Evolutionary conservation across 2,888 invertebrate species (phyloP).

Genomic region (Punctoribates punctum): DNA sequence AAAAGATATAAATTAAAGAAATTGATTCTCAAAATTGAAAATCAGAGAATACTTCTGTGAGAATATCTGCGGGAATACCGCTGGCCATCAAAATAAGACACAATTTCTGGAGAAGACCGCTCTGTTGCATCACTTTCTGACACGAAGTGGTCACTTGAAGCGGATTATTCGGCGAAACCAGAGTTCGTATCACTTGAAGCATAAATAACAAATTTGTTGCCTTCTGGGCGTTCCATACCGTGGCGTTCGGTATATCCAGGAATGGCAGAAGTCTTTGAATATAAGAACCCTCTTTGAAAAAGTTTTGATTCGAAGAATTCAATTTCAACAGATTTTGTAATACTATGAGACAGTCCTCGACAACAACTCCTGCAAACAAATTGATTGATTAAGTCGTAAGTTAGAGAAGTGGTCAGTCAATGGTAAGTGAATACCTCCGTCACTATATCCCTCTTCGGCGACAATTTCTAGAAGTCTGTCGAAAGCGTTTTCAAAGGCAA

Average conservation of each 20-base stretch:
- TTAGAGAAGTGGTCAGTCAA: conserved; percentile 19
- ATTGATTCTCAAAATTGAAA: neutral
- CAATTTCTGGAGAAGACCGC: conserved; percentile 73
- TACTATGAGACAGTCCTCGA: conserved; percentile 91
- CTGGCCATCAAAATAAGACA: conserved; percentile 90
- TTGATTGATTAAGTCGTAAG: conserved; percentile 16
- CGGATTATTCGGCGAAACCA: conserved; percentile 91
- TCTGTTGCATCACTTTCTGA: conserved; percentile 81
- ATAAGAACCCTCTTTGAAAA: conserved; percentile 96
- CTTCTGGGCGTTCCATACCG: conserved; percentile 88
- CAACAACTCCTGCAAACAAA: conserved; percentile 65
- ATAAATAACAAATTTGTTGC: conserved; percentile 83
- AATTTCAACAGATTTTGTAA: conserved; percentile 89
- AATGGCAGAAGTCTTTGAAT: conserved; percentile 84
- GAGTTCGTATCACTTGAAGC: conserved; percentile 74
- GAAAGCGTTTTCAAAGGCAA: conserved; percentile 98
- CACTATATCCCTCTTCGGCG: conserved; percentile 80
- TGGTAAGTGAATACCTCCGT: conserved; percentile 64
- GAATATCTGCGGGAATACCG: conserved; percentile 91
- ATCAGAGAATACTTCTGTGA: conserved; percentile 67
- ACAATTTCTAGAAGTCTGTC: conserved; percentile 92
- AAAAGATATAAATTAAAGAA: conserved; percentile 40
- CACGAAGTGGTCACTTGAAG: conserved; percentile 71
- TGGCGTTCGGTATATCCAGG: conserved; percentile 62
- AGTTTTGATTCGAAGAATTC: conserved; percentile 95